A percentile compares a stretch with the other conserved stretches of the same genome.
Conservation (phyloP, 2,797 vertebrate genomes). For the Pterois miles region DNA sequence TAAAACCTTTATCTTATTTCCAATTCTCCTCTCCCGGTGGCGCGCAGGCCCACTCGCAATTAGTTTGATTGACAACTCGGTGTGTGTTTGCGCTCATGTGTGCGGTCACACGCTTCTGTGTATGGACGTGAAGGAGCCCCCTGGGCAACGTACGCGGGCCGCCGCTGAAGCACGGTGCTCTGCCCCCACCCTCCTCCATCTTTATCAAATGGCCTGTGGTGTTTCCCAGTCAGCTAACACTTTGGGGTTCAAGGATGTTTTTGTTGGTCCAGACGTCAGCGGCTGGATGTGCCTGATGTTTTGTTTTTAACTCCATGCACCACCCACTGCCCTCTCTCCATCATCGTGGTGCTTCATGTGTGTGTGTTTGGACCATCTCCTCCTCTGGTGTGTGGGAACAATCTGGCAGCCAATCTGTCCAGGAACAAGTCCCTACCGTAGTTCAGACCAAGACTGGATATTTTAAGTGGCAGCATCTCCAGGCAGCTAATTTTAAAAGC, state of each 20-base stretch:
- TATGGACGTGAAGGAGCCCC: conserved; percentile 52
- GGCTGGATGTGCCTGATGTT: conserved; percentile 10
- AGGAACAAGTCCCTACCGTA: conserved; percentile 50
- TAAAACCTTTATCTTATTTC: conserved; percentile 65
- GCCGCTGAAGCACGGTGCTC: conserved; percentile 44
- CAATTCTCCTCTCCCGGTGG: conserved; percentile 33
- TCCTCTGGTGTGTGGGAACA: conserved; percentile 27
- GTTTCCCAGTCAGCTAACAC: conserved; percentile 23
- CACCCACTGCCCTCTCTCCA: conserved; percentile 39
- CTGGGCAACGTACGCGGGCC: conserved; percentile 37
- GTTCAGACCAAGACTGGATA: conserved; percentile 22
- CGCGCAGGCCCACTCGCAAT: conserved; percentile 44
- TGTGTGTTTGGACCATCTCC: conserved; percentile 42
- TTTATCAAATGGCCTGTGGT: conserved; percentile 44
- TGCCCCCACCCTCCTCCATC: neutral
- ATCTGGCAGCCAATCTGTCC: conserved; percentile 48
- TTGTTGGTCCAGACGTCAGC: conserved; percentile 13
- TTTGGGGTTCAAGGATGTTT: conserved; percentile 29
- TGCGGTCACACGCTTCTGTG: neutral
- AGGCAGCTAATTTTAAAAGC: conserved; percentile 55
- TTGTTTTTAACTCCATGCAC: conserved; percentile 38
- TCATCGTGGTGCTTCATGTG: conserved; percentile 58
- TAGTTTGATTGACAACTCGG: conserved; percentile 56
- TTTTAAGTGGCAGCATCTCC: conserved; percentile 42
- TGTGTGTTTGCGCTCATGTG: neutral